Evolutionary conservation across 2,888 invertebrate species (phyloP).

Genomic region (Aspidiotus rigidus): DNA sequence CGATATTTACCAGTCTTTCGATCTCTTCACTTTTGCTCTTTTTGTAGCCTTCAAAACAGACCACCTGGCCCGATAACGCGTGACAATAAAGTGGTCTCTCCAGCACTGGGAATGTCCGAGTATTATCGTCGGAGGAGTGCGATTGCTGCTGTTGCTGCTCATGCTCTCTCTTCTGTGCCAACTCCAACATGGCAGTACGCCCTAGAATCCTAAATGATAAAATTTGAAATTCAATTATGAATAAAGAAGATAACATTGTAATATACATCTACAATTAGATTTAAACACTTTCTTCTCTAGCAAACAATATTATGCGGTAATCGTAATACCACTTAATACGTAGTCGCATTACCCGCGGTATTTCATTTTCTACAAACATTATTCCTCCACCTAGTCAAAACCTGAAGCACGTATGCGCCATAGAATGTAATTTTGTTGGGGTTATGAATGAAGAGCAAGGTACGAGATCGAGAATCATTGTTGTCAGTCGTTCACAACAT

Average conservation of each 20-base stretch:
- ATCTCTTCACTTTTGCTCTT: conserved; percentile 48
- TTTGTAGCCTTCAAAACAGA: conserved; percentile 87
- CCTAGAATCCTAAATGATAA: conserved; percentile 58
- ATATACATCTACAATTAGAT: not conserved
- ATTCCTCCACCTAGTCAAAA: too few species aligned
- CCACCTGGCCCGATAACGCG: conserved; percentile 77
- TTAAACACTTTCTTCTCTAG: not conserved
- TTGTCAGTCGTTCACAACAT: too few species aligned
- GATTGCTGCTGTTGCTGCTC: not conserved
- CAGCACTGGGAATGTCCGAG: conserved; percentile 54
- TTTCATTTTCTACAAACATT: too few species aligned
- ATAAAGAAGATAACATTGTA: too few species aligned
- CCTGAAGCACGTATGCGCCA: too few species aligned
- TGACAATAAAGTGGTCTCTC: conserved; percentile 72
- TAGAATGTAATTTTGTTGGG: too few species aligned
- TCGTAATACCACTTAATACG: too few species aligned
- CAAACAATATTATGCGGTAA: too few species aligned
- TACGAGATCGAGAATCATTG: too few species aligned
- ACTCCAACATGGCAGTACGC: conserved; percentile 67
- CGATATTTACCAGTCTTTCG: conserved; percentile 68
- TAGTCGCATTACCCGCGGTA: too few species aligned
- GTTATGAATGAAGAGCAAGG: too few species aligned
- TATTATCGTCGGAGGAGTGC: not conserved
- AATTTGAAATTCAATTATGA: conserved; percentile 1
- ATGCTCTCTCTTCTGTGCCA: conserved; percentile 53